Evolutionary conservation across 2,113 vertebrate species (phyloP).

Genomic region (Semicossyphus pulcher): DNA sequence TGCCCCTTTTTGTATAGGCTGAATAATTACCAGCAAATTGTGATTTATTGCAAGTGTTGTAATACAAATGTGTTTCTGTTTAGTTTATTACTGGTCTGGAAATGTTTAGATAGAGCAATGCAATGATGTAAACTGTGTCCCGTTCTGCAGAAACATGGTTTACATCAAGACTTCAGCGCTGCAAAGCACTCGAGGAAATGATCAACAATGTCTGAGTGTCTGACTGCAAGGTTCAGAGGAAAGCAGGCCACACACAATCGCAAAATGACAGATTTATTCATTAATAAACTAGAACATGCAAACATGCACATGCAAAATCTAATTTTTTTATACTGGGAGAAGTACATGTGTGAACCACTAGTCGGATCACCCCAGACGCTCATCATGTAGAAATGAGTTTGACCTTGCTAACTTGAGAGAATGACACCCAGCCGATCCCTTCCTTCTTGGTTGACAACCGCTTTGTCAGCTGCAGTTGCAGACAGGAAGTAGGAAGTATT

Average conservation of each 20-base stretch:
- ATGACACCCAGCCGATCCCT: slow-evolving; percentile 23
- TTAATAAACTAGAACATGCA: neutral
- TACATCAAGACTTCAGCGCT: slow-evolving; percentile 38
- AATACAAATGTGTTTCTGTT: slow-evolving; percentile 33
- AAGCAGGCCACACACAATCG: slow-evolving; percentile 44
- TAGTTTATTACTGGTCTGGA: slow-evolving; percentile 4
- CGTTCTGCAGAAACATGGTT: slow-evolving; percentile 33
- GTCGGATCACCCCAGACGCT: neutral
- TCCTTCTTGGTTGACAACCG: slow-evolving; percentile 39
- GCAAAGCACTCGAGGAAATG: slow-evolving; percentile 42
- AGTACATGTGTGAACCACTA: too few species aligned
- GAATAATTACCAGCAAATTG: slow-evolving; percentile 8
- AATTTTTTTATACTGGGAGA: too few species aligned
- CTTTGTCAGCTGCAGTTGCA: slow-evolving; percentile 32
- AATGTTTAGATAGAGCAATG: slow-evolving; percentile 37
- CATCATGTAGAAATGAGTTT: slow-evolving; percentile 63
- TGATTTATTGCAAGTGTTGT: slow-evolving; percentile 28
- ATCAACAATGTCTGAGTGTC: slow-evolving; percentile 34
- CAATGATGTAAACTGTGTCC: slow-evolving; percentile 49
- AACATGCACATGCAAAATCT: too few species aligned
- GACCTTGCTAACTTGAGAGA: slow-evolving; percentile 57
- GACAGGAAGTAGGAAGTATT: slow-evolving; percentile 65
- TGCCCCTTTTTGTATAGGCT: neutral
- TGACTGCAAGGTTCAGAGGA: slow-evolving; percentile 1
- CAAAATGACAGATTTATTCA: slow-evolving; percentile 26